Conservation (phyloP, 2,113 vertebrate genomes). For the Pelecanoides urinatrix region DNA sequence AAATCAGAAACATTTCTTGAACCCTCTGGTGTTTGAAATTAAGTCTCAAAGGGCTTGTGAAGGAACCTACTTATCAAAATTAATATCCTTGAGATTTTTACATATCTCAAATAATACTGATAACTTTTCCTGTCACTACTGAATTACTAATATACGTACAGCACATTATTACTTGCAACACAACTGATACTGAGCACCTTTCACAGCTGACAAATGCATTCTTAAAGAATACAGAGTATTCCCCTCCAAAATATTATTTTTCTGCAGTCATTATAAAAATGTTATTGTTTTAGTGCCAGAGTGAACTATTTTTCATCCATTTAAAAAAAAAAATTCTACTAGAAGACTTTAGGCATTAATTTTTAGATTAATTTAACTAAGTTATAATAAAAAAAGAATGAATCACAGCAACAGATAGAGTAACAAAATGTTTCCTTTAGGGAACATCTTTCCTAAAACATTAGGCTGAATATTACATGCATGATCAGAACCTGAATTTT, state of each 20-base stretch:
- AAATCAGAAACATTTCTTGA: background rate
- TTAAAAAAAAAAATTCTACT: background rate
- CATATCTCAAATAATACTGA: background rate
- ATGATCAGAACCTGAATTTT: background rate
- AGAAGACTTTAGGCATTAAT: background rate
- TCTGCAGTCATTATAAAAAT: background rate
- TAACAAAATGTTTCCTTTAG: background rate
- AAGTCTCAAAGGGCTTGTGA: background rate
- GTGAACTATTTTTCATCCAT: background rate
- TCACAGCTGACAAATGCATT: background rate
- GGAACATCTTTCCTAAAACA: background rate
- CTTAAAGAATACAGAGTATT: background rate
- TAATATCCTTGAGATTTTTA: background rate
- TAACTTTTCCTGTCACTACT: background rate
- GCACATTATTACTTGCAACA: background rate
- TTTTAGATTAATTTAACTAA: background rate
- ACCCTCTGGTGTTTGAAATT: conserved; percentile 10
- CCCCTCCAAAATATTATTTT: background rate
- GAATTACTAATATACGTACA: background rate
- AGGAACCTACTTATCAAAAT: background rate
- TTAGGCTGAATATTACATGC: background rate
- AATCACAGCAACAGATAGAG: background rate
- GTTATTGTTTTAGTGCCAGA: background rate
- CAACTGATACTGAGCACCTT: background rate
- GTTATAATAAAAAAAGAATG: background rate